Conservation (phyloP, 2,113 vertebrate genomes). For the Caloenas nicobarica region DNA sequence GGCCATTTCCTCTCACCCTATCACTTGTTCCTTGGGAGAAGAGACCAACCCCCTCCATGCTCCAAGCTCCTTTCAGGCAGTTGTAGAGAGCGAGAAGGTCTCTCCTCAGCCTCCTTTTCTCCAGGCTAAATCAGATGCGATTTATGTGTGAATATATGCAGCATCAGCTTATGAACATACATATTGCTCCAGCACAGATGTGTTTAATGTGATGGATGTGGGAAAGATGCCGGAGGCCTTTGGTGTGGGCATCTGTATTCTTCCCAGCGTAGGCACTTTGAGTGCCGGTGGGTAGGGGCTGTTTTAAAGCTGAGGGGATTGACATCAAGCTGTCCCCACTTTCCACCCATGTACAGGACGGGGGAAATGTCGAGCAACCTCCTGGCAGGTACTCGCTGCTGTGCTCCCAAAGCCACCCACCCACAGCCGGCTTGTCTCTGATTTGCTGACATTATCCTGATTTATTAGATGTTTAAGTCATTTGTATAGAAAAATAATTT, state of each 20-base stretch:
- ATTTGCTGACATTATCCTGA: neutral
- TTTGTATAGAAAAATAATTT: neutral
- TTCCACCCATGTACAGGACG: neutral
- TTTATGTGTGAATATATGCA: neutral
- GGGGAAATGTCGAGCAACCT: neutral
- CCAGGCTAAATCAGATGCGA: no score
- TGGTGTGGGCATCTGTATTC: neutral
- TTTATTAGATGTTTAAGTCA: neutral
- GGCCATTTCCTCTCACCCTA: no score
- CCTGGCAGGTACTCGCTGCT: neutral
- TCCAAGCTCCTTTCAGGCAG: no score
- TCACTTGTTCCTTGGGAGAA: no score
- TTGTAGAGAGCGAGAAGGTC: no score
- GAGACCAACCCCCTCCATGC: no score
- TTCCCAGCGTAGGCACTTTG: neutral
- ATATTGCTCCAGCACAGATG: neutral
- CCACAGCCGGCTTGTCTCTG: neutral
- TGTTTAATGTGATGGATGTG: neutral
- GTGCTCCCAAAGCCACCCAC: neutral
- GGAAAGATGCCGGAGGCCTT: neutral
- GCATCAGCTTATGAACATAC: neutral
- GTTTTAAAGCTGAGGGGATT: neutral
- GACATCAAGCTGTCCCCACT: neutral
- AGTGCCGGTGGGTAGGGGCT: neutral
- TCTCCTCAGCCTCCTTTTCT: no score